Percentiles rank a stretch among this genome's conserved stretches.
Evolutionary conservation across 2,797 vertebrate genomes (phyloP).

Genomic region (Sitta carolinensis): DNA sequence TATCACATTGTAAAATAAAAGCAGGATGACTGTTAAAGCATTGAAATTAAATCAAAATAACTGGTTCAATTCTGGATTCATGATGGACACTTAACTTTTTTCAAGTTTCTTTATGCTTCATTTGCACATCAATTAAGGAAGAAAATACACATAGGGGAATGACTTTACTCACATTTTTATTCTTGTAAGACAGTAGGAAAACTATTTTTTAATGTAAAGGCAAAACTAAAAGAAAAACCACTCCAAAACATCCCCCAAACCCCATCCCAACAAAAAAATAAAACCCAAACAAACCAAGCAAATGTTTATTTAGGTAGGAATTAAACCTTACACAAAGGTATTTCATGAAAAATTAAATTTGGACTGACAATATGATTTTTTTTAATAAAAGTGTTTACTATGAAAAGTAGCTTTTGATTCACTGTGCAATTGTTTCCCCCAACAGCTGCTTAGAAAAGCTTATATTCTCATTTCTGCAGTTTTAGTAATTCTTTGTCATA

Average conservation of each 20-base stretch:
- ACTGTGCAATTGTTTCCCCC: not conserved
- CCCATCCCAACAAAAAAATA: not conserved
- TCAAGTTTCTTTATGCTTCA: not conserved
- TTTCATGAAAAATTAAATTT: not conserved
- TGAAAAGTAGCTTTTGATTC: not conserved
- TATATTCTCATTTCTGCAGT: not conserved
- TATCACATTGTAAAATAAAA: not conserved
- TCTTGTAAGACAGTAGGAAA: not conserved
- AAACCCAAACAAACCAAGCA: not conserved
- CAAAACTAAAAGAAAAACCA: not conserved
- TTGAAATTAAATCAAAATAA: not conserved
- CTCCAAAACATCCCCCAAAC: not conserved
- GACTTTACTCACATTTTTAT: not conserved
- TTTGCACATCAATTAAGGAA: not conserved
- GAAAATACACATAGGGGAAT: not conserved
- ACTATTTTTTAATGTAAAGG: not conserved
- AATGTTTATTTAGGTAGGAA: not conserved
- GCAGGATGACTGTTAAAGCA: not conserved
- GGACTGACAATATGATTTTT: accelerated
- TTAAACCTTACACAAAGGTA: not conserved
- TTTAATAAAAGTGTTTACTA: not conserved
- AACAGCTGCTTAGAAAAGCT: not conserved
- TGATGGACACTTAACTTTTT: not conserved
- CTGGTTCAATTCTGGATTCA: not conserved
- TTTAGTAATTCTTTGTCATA: not conserved